Conservation (phyloP, 1,140 invertebrate species). For the Drosophila lacertosa region DNA sequence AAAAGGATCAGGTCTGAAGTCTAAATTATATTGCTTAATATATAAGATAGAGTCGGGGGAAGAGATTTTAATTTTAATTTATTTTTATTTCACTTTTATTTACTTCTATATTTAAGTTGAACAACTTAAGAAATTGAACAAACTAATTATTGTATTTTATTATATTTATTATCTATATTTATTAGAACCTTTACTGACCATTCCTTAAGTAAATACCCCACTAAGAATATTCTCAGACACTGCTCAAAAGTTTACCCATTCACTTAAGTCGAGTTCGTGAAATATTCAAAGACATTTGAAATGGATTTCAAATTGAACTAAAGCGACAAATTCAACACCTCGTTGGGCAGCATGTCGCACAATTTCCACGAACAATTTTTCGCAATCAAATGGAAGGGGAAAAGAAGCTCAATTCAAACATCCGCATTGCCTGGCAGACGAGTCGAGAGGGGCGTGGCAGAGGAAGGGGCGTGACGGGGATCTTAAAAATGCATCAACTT, state of each 20-base stretch:
- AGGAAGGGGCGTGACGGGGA: not conserved
- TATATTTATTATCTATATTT: too few relatives aligned
- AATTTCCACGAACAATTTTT: slow-evolving; percentile 51
- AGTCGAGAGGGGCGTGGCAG: too few relatives aligned
- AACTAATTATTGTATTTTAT: too few relatives aligned
- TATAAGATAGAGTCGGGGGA: too few relatives aligned
- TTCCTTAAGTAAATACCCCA: not conserved
- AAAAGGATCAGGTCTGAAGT: not conserved
- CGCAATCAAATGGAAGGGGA: slow-evolving; percentile 41
- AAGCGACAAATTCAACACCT: slow-evolving; percentile 58
- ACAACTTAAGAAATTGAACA: too few relatives aligned
- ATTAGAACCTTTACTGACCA: not conserved
- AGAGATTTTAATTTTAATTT: too few relatives aligned
- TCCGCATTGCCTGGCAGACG: slow-evolving; percentile 45
- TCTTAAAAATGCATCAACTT: slow-evolving; percentile 37
- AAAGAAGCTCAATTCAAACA: slow-evolving; percentile 62
- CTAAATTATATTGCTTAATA: not conserved
- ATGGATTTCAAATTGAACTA: slow-evolving; percentile 9
- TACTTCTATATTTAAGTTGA: too few relatives aligned
- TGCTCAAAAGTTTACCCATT: not conserved
- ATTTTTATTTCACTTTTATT: too few relatives aligned
- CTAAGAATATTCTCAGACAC: not conserved
- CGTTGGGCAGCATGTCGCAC: slow-evolving; percentile 47
- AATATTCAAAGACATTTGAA: slow-evolving; percentile 28
- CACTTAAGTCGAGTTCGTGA: slow-evolving; percentile 23